phyloP scores from a whole-genome alignment of 2,797 vertebrate genomes.

The Ctenopoma multispine region DNA sequence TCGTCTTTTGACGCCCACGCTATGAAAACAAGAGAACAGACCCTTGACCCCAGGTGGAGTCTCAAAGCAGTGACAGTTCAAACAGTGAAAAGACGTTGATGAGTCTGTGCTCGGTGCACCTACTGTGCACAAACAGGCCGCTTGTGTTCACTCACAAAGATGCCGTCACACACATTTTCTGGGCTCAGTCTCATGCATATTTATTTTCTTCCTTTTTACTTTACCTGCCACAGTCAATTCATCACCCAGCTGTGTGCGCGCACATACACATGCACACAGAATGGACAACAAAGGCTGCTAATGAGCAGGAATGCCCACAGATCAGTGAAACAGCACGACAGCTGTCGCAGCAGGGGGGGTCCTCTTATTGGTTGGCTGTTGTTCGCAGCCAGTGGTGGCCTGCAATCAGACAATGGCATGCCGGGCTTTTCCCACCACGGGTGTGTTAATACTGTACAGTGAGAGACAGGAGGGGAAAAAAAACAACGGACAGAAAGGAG shows the following conservation, averaged over 20 bases:
- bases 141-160: slow-evolving; percentile 46
- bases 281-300: slow-evolving; percentile 62
- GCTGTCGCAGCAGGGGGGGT: slow-evolving; percentile 56
- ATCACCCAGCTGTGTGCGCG: slow-evolving; percentile 36
- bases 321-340: slow-evolving; percentile 67
- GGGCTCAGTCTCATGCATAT: slow-evolving; percentile 60
- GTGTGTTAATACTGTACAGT: slow-evolving; percentile 50
- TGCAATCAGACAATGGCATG: slow-evolving; percentile 62
- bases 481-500: slow-evolving; percentile 14
- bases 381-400: slow-evolving; percentile 34
- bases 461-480: slow-evolving; percentile 5
- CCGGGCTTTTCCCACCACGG: slow-evolving; percentile 62
- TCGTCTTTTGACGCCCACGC: slow-evolving; percentile 29
- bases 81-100: slow-evolving; percentile 1
- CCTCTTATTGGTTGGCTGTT: slow-evolving; percentile 63
- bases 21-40: slow-evolving; percentile 17
- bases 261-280: slow-evolving; percentile 20
- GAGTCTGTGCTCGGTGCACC: slow-evolving; percentile 20
- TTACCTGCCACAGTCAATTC: slow-evolving; percentile 71
- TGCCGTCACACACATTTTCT: slow-evolving; percentile 25
- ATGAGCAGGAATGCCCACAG: slow-evolving; percentile 73
- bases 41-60: slow-evolving; percentile 57
- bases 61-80: slow-evolving; percentile 6
- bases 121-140: slow-evolving; percentile 35
- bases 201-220: slow-evolving; percentile 32